Evolutionary conservation across 1,140 invertebrate species (phyloP).

Genomic region (Pentalonia nigronervosa): DNA sequence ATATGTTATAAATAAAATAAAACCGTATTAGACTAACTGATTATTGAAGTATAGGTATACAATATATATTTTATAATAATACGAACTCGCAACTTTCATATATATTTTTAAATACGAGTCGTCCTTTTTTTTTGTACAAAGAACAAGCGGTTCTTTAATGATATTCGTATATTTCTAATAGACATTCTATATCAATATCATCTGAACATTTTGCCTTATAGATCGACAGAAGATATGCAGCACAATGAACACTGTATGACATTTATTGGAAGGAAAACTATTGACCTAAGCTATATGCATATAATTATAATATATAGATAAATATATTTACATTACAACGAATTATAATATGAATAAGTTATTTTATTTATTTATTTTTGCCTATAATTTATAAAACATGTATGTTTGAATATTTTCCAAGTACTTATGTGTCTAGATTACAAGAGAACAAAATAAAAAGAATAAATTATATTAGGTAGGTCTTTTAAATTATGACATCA

Average conservation of each 20-base stretch:
- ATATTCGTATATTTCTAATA: conserved; percentile 18
- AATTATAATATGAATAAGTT: not conserved
- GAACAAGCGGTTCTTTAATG: not conserved
- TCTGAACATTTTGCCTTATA: not conserved
- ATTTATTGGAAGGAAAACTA: not conserved
- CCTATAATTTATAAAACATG: not conserved
- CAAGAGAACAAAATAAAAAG: not conserved
- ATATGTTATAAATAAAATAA: too few species aligned
- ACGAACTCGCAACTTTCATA: not conserved
- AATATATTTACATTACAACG: not conserved
- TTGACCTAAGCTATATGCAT: not conserved
- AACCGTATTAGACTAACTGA: too few species aligned
- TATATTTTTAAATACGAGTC: not conserved
- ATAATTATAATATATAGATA: not conserved
- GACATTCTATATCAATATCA: not conserved
- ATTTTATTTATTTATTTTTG: not conserved
- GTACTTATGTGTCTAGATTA: not conserved
- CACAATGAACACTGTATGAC: conserved; percentile 7
- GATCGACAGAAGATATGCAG: conserved; percentile 9
- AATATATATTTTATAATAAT: not conserved
- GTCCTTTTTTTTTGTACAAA: not conserved
- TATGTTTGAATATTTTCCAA: not conserved
- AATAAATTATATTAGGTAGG: not conserved
- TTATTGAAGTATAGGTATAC: not conserved
- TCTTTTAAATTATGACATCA: not conserved